These are phyloP conservation scores for Euthynnus affinis DNA, from an alignment of 2,797 vertebrate species.

Conservation along the genomic window DNA sequence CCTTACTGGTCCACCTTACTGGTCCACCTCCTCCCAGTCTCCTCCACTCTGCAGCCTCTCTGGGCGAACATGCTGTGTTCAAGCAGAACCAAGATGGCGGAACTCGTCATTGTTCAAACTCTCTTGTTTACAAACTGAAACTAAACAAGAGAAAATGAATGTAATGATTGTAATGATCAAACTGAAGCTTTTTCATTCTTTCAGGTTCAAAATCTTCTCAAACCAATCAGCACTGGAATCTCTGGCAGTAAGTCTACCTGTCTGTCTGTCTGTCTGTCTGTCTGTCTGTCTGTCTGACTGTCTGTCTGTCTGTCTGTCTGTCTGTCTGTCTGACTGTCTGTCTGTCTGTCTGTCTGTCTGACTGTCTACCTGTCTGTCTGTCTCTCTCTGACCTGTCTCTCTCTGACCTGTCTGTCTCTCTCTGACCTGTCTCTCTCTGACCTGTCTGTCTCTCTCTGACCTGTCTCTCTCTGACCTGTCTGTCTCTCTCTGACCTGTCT, in stretches of 20 bases:
- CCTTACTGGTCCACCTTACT: too few relatives aligned
- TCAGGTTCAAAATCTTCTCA: conserved; percentile 96
- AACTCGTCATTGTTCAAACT: too few relatives aligned
- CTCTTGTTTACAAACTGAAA: too few relatives aligned
- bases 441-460: too few relatives aligned
- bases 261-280: background rate
- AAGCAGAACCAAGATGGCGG: too few relatives aligned
- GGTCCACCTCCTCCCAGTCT: too few relatives aligned
- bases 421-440: conserved; percentile 7
- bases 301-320: background rate
- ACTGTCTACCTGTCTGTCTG: too few relatives aligned
- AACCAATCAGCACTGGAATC: conserved; percentile 95
- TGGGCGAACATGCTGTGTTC: too few relatives aligned
- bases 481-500: too few relatives aligned
- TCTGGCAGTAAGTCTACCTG: conserved; percentile 88
- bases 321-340: conserved; percentile 62
- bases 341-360: conserved; percentile 70
- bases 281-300: background rate
- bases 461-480: background rate
- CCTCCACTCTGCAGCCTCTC: too few relatives aligned
- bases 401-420: too few relatives aligned
- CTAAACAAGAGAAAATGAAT: too few relatives aligned
- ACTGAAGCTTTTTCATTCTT: conserved; percentile 19
- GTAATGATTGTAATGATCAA: background rate
- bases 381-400: background rate